A percentile compares a stretch with the other conserved stretches of the same genome.
These are phyloP conservation scores for Orius laevigatus DNA, from an alignment of 1,140 invertebrate genomes.

Conservation along the genomic window DNA sequence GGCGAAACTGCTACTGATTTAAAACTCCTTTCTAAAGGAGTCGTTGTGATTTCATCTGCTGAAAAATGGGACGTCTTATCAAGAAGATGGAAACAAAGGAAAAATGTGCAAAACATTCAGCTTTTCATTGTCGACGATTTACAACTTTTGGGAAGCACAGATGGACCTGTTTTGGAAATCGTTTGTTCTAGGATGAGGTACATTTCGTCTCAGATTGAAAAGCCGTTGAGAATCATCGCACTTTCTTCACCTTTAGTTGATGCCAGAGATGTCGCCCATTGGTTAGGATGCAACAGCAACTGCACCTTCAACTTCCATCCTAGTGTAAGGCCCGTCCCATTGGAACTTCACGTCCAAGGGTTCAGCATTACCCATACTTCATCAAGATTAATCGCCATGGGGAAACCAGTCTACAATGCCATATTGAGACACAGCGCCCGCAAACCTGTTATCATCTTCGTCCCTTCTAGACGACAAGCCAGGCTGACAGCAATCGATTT, in stretches of 20 bases:
- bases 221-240: slow-evolving; percentile 87
- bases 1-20: slow-evolving; percentile 96
- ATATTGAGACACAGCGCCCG: slow-evolving; percentile 73
- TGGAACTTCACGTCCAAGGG: slow-evolving; percentile 91
- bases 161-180: slow-evolving; percentile 88
- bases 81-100: slow-evolving; percentile 94
- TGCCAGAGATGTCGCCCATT: slow-evolving; percentile 88
- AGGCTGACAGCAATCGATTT: slow-evolving; percentile 88
- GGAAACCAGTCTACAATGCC: slow-evolving; percentile 90
- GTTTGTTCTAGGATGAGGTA: slow-evolving; percentile 96
- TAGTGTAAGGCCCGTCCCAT: slow-evolving; percentile 82
- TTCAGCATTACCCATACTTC: slow-evolving; percentile 97
- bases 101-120: slow-evolving; percentile 94
- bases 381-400: slow-evolving; percentile 89
- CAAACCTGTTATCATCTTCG: slow-evolving; percentile 91
- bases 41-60: slow-evolving; percentile 90
- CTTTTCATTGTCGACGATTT: slow-evolving; percentile 96
- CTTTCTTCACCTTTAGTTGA: slow-evolving; percentile 87
- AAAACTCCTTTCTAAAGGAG: slow-evolving; percentile 72
- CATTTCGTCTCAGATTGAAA: slow-evolving; percentile 90
- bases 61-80: slow-evolving; percentile 99
- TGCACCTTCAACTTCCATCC: slow-evolving; percentile 98
- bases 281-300: slow-evolving; percentile 86
- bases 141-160: slow-evolving; percentile 69
- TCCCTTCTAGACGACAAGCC: slow-evolving; percentile 86